phyloP scores from a whole-genome alignment of 2,888 invertebrate species.

The Coremacera marginata region DNA sequence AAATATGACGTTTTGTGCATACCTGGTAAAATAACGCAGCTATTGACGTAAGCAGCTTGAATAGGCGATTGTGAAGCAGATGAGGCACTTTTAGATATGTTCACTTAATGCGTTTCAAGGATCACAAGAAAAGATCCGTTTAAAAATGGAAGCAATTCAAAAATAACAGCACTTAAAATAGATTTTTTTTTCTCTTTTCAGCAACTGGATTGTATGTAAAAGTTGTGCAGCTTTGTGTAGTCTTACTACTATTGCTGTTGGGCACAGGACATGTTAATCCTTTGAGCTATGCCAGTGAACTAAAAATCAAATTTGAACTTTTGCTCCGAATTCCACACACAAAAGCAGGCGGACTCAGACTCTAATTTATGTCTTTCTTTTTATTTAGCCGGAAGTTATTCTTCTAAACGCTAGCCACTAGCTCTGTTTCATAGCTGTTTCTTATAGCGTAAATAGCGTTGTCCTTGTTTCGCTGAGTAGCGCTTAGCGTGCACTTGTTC shows the following conservation, averaged over 20 bases:
- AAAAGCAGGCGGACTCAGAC: conserved; percentile 11
- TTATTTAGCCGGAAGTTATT: not conserved
- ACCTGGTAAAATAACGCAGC: not conserved
- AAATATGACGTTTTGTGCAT: not conserved
- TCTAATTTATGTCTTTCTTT: not conserved
- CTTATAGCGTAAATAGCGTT: conserved; percentile 39
- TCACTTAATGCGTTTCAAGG: not conserved
- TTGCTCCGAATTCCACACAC: conserved; percentile 48
- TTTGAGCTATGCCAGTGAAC: conserved; percentile 67
- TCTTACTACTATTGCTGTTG: not conserved
- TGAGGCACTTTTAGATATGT: too few relatives aligned
- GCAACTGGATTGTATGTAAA: too few relatives aligned
- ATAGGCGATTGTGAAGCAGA: not conserved
- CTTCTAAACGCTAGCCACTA: not conserved
- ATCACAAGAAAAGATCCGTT: not conserved
- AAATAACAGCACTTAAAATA: not conserved
- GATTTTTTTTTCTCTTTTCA: not conserved
- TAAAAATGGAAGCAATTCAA: not conserved
- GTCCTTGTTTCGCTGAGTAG: conserved; percentile 54
- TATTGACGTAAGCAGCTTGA: not conserved
- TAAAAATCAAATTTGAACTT: conserved; percentile 64
- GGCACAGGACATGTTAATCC: conserved; percentile 67
- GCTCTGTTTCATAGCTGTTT: not conserved
- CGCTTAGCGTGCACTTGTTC: conserved; percentile 44
- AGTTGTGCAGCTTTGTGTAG: not conserved